phyloP scores from a whole-genome alignment of 2,113 vertebrate genomes.

The Saccopteryx leptura region DNA sequence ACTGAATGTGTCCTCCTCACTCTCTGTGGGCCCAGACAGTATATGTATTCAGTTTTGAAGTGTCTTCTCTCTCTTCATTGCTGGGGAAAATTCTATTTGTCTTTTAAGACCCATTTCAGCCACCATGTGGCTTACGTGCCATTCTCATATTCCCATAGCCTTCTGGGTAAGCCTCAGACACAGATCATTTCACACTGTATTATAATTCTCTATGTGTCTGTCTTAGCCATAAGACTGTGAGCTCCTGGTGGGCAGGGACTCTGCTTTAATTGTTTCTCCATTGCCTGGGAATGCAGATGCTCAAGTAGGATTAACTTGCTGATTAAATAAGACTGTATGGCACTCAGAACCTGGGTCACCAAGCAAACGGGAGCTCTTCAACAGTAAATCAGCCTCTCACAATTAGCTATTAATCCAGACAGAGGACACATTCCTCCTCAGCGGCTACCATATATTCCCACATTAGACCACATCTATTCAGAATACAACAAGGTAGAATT shows the following conservation, averaged over 20 bases:
- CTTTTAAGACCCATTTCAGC: not conserved
- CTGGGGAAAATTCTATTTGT: not conserved
- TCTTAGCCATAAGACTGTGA: not conserved
- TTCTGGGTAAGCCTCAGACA: not conserved
- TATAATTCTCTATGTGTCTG: not conserved
- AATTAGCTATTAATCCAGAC: not conserved
- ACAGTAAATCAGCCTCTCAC: not conserved
- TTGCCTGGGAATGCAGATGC: not conserved
- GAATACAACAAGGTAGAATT: not conserved
- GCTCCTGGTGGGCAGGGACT: not conserved
- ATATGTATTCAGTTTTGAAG: not conserved
- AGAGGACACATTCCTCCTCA: not conserved
- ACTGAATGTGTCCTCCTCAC: not conserved
- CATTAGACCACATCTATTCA: not conserved
- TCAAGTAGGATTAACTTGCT: not conserved
- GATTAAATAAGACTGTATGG: not conserved
- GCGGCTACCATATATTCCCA: not conserved
- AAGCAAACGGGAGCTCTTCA: not conserved
- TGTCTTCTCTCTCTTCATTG: not conserved
- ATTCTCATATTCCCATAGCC: not conserved
- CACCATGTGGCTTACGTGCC: not conserved
- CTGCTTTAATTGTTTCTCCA: not conserved
- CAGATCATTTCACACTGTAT: not conserved
- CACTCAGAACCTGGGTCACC: not conserved
- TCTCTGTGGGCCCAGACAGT: not conserved